phyloP scores from a whole-genome alignment of 2,797 vertebrate species.

The Schizopygopsis malacanthus region DNA sequence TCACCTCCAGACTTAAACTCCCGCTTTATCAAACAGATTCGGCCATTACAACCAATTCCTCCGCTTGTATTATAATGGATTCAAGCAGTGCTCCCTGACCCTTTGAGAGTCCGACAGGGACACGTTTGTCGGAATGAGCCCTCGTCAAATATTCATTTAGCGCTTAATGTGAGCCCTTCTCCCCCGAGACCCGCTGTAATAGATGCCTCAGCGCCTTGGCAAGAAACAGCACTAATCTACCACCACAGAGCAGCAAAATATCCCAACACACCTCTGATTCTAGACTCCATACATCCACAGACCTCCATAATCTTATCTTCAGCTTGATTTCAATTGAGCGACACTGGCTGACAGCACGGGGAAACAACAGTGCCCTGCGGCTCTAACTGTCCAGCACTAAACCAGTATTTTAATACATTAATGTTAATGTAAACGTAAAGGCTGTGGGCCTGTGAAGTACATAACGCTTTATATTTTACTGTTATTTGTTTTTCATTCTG shows the following conservation, averaged over 20 bases:
- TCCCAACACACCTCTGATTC: slow-evolving; percentile 80
- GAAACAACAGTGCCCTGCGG: slow-evolving; percentile 4
- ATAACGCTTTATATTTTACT: not conserved
- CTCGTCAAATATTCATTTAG: slow-evolving; percentile 99
- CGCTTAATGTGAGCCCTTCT: slow-evolving; percentile 91
- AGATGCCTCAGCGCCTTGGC: slow-evolving; percentile 84
- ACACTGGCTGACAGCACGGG: too few relatives aligned
- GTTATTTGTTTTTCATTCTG: not conserved
- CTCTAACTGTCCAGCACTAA: slow-evolving; percentile 54
- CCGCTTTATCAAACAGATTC: slow-evolving; percentile 78
- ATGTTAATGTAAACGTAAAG: slow-evolving; percentile 58
- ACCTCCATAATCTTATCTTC: slow-evolving; percentile 73
- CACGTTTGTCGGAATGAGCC: slow-evolving; percentile 77
- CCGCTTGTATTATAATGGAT: slow-evolving; percentile 96
- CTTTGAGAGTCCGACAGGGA: slow-evolving; percentile 87
- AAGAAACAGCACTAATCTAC: slow-evolving; percentile 91
- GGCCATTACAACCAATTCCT: slow-evolving; percentile 88
- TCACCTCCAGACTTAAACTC: slow-evolving; percentile 72
- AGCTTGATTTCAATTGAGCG: slow-evolving; percentile 63
- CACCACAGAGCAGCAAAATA: slow-evolving; percentile 78
- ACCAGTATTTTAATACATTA: slow-evolving; percentile 65
- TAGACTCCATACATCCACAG: slow-evolving; percentile 78
- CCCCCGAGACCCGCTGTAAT: slow-evolving; percentile 88
- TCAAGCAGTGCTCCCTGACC: slow-evolving; percentile 91
- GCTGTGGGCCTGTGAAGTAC: not conserved